phyloP scores from a whole-genome alignment of 2,888 invertebrate genomes.

The Hemistola chrysoprasaria region DNA sequence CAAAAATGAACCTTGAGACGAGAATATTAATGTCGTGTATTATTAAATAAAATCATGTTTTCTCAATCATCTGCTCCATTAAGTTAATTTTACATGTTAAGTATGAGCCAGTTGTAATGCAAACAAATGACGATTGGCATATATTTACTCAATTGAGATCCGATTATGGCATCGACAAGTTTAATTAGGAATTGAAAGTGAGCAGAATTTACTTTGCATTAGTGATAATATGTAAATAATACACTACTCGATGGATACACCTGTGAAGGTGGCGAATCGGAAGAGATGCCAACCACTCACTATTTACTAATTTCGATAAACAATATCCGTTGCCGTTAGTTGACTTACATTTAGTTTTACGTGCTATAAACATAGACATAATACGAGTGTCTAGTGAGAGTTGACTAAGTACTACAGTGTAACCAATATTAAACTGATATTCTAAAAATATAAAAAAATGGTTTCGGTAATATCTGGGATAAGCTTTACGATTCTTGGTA shows the following conservation, averaged over 20 bases:
- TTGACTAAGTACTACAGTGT: slow-evolving; percentile 22
- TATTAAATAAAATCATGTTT: slow-evolving; percentile 19
- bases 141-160: slow-evolving; percentile 56
- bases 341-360: slow-evolving; percentile 48
- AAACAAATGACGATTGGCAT: slow-evolving; percentile 40
- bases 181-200: slow-evolving; percentile 38
- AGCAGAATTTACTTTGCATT: slow-evolving; percentile 8
- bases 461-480: too few species aligned
- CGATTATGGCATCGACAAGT: slow-evolving; percentile 37
- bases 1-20: slow-evolving; percentile 13
- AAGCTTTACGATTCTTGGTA: too few species aligned
- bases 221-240: slow-evolving; percentile 33
- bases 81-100: slow-evolving; percentile 31
- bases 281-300: slow-evolving; percentile 56
- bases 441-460: too few species aligned
- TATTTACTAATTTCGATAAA: slow-evolving; percentile 61
- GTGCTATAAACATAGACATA: slow-evolving; percentile 44
- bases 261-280: slow-evolving; percentile 59
- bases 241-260: too few species aligned
- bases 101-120: slow-evolving; percentile 29
- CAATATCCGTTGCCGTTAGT: slow-evolving; percentile 61
- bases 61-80: slow-evolving; percentile 26
- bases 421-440: too few species aligned
- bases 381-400: slow-evolving; percentile 23
- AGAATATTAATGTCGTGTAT: slow-evolving; percentile 7